phyloP scores from a whole-genome alignment of 2,888 invertebrate genomes.

The Vanessa cardui region DNA sequence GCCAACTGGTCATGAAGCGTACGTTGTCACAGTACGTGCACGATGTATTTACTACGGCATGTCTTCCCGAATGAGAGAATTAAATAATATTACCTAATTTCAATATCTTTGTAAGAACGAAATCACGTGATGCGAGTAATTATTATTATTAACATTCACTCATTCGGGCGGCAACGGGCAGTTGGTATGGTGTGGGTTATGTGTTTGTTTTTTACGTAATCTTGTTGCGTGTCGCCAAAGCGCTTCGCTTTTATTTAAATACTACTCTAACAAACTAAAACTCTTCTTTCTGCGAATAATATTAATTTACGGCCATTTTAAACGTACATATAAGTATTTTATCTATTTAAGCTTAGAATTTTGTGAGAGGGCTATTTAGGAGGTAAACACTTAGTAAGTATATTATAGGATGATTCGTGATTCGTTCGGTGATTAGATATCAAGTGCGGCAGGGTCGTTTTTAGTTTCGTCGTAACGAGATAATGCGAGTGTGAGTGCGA shows the following conservation, averaged over 20 bases:
- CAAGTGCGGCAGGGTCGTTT: slow-evolving; percentile 12
- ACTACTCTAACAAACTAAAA: slow-evolving; percentile 37
- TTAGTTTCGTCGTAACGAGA: slow-evolving; percentile 10
- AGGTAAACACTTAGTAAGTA: neutral
- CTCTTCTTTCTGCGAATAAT: slow-evolving; percentile 4
- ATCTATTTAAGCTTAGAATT: neutral
- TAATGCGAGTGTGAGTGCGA: slow-evolving; percentile 27
- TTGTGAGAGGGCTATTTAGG: neutral
- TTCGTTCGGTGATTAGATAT: neutral
- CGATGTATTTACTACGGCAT: slow-evolving; percentile 59
- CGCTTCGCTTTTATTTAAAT: slow-evolving; percentile 61
- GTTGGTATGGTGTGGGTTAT: slow-evolving; percentile 66
- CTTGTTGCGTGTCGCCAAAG: slow-evolving; percentile 64
- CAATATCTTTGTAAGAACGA: no score
- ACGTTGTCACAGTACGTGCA: slow-evolving; percentile 76
- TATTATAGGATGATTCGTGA: neutral
- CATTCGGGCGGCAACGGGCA: slow-evolving; percentile 48
- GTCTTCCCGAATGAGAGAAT: slow-evolving; percentile 46
- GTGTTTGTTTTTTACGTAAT: slow-evolving; percentile 50
- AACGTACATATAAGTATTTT: slow-evolving; percentile 9
- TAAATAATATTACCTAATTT: slow-evolving; percentile 14
- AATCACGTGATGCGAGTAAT: neutral
- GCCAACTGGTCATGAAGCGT: slow-evolving; percentile 71
- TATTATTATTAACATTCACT: slow-evolving; percentile 47
- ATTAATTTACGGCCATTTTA: slow-evolving; percentile 1